A percentile compares a stretch with the other conserved stretches of the same genome.
phyloP scores from a whole-genome alignment of 2,888 invertebrate genomes.

The Troides aeacus region DNA sequence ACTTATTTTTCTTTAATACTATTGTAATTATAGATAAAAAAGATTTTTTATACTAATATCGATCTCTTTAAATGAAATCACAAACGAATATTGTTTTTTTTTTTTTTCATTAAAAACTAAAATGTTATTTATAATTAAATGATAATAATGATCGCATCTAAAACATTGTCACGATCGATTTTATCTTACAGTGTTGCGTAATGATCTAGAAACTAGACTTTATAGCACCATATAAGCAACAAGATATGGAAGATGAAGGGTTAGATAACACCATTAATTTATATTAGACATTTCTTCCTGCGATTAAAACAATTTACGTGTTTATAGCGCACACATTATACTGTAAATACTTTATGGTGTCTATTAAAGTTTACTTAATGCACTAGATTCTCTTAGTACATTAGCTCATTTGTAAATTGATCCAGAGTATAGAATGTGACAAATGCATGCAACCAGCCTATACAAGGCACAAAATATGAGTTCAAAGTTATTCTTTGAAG shows the following conservation, averaged over 20 bases:
- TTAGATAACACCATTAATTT: slow-evolving; percentile 7
- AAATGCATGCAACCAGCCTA: too few species aligned
- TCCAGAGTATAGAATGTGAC: too few species aligned
- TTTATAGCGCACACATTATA: slow-evolving; percentile 16
- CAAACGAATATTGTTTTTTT: too few species aligned
- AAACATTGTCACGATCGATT: slow-evolving; percentile 7
- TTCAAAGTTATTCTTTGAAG: too few species aligned
- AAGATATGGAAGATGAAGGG: slow-evolving; percentile 8
- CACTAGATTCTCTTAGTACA: background rate
- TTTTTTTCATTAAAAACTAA: background rate
- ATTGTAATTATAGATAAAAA: slow-evolving; percentile 2
- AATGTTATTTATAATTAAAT: background rate
- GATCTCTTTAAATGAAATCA: background rate
- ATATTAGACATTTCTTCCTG: slow-evolving; percentile 23
- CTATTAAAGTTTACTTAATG: slow-evolving; percentile 11
- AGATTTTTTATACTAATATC: background rate
- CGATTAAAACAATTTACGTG: slow-evolving; percentile 26
- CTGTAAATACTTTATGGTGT: slow-evolving; percentile 15
- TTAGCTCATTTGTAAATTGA: too few species aligned
- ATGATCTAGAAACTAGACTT: slow-evolving; percentile 14
- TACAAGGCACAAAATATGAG: too few species aligned
- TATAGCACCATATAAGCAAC: slow-evolving; percentile 20
- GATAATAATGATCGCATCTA: background rate
- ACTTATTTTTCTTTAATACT: slow-evolving; percentile 13
- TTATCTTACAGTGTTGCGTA: slow-evolving; percentile 24